Evolutionary conservation across 2,888 invertebrate genomes (phyloP).

Genomic region (Nesidiocoris tenuis): DNA sequence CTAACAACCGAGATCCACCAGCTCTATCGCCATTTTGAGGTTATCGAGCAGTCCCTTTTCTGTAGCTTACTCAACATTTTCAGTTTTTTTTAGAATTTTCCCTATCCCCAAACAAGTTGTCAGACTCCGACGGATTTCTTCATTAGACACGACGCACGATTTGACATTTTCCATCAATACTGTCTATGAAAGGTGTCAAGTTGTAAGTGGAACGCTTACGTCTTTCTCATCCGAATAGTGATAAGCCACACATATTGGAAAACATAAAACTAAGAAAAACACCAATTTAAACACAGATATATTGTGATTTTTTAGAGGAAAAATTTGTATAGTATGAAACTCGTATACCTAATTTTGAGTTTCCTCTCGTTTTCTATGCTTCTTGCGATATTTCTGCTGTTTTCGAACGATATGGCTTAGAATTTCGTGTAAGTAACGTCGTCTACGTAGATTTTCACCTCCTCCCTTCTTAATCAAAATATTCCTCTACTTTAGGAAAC

Average conservation of each 20-base stretch:
- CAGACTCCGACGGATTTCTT: too few species aligned
- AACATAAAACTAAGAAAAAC: neutral
- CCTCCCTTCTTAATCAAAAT: neutral
- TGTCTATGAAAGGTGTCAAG: conserved; percentile 16
- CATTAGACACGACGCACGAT: neutral
- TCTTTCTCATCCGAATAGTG: conserved; percentile 25
- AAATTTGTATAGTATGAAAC: conserved; percentile 1
- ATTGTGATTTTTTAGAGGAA: conserved; percentile 10
- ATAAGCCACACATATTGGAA: conserved; percentile 17
- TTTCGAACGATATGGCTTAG: conserved; percentile 10
- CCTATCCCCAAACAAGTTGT: too few species aligned
- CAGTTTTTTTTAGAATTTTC: too few species aligned
- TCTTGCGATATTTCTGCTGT: conserved; percentile 35
- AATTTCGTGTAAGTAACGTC: conserved; percentile 5
- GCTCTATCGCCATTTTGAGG: too few species aligned
- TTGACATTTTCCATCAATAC: neutral
- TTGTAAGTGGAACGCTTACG: conserved; percentile 32
- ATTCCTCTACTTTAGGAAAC: neutral
- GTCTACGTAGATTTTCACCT: neutral
- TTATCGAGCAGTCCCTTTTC: too few species aligned
- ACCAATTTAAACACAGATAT: conserved; percentile 35
- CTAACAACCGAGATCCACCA: too few species aligned
- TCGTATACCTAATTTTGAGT: neutral
- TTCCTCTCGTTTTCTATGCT: neutral
- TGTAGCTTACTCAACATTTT: too few species aligned